Percentiles rank a stretch among this genome's conserved stretches.
Conservation (phyloP, 1,140 invertebrate genomes). For the Drosophila arawakana region DNA sequence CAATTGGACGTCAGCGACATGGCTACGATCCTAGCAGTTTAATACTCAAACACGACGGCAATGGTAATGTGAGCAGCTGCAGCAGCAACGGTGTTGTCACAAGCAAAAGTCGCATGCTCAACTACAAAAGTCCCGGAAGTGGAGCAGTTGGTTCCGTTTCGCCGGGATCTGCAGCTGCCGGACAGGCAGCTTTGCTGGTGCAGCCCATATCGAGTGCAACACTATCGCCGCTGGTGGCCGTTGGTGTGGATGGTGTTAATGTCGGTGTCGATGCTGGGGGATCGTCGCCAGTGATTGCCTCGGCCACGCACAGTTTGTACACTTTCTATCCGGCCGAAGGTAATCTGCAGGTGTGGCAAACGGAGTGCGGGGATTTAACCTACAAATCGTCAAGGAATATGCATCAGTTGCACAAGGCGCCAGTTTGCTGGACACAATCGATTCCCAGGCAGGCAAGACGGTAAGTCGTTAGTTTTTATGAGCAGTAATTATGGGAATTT, state of each 20-base stretch:
- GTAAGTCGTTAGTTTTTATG: conserved; percentile 55
- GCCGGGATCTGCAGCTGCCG: conserved; percentile 43
- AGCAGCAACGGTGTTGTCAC: conserved; percentile 21
- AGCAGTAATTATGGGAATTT: neutral
- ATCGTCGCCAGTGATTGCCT: conserved; percentile 79
- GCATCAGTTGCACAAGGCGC: conserved; percentile 82
- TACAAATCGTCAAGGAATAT: conserved; percentile 83
- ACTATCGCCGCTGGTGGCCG: conserved; percentile 57
- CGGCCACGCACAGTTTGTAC: conserved; percentile 80
- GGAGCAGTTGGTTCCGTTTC: conserved; percentile 18
- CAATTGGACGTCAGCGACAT: conserved; percentile 72
- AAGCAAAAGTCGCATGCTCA: conserved; percentile 68
- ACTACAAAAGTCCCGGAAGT: conserved; percentile 62
- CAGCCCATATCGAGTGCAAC: conserved; percentile 82
- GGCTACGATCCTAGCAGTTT: conserved; percentile 77
- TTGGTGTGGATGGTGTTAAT: conserved; percentile 57
- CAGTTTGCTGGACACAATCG: conserved; percentile 84
- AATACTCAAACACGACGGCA: conserved; percentile 77
- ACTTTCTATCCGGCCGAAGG: conserved; percentile 84
- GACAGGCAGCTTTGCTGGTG: conserved; percentile 73
- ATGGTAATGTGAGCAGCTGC: conserved; percentile 64
- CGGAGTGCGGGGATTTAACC: conserved; percentile 79
- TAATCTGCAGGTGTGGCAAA: conserved; percentile 82
- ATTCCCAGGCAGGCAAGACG: conserved; percentile 84
- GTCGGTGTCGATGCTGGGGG: conserved; percentile 53